These are phyloP conservation scores for Plotosus lineatus DNA, from an alignment of 2,113 vertebrate genomes.

Conservation along the genomic window DNA sequence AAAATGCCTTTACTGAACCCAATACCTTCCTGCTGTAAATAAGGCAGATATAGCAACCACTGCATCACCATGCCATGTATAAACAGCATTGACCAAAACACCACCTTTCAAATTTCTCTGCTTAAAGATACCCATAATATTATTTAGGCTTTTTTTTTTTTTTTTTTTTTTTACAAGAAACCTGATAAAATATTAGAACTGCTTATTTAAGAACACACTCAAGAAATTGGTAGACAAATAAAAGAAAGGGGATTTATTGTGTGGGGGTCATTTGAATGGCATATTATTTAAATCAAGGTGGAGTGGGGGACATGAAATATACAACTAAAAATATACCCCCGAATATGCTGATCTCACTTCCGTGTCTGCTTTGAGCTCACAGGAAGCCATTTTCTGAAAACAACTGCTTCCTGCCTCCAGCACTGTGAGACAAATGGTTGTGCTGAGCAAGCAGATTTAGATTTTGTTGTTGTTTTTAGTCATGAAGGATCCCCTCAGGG, in stretches of 20 bases:
- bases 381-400: slow-evolving; percentile 48
- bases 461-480: neutral
- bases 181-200: neutral
- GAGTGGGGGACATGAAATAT: too few relatives aligned
- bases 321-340: too few relatives aligned
- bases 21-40: too few relatives aligned
- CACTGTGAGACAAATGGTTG: slow-evolving; percentile 31
- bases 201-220: neutral
- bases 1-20: too few relatives aligned
- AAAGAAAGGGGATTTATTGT: neutral
- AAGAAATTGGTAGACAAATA: neutral
- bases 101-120: slow-evolving; percentile 66
- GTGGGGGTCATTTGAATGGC: neutral
- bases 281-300: neutral
- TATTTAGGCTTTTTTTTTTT: neutral
- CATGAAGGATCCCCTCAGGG: neutral
- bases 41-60: too few relatives aligned
- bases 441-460: slow-evolving; percentile 1
- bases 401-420: neutral
- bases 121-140: neutral
- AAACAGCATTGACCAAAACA: too few relatives aligned
- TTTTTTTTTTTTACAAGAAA: neutral
- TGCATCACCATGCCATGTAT: too few relatives aligned
- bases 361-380: slow-evolving; percentile 10
- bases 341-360: slow-evolving; percentile 25